A percentile compares a stretch with the other conserved stretches of the same genome.
phyloP scores from a whole-genome alignment of 2,113 vertebrate genomes.

The Pica pica region DNA sequence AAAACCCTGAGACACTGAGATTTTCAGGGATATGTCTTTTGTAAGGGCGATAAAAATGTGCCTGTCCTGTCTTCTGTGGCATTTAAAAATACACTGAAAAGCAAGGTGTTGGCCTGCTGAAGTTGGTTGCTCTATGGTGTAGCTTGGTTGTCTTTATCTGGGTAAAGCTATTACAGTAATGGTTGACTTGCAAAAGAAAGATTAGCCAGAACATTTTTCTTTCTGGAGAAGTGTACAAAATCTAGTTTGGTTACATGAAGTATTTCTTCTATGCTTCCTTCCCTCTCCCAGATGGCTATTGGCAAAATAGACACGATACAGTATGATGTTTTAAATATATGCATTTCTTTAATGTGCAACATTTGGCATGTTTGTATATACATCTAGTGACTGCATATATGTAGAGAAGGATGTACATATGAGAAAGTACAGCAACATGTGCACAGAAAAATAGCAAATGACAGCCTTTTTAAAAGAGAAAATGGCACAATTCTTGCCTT shows the following conservation, averaged over 20 bases:
- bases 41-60: fast-evolving
- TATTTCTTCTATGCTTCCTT: background rate
- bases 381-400: slow-evolving; percentile 7
- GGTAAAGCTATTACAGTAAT: background rate
- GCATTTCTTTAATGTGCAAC: background rate
- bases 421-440: background rate
- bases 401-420: background rate
- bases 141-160: background rate
- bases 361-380: slow-evolving; percentile 29
- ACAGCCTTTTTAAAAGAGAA: background rate
- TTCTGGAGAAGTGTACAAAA: background rate
- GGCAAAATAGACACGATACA: background rate
- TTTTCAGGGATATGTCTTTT: background rate
- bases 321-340: slow-evolving; percentile 15
- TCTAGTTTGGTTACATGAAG: background rate
- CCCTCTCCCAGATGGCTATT: slow-evolving; percentile 18
- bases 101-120: background rate
- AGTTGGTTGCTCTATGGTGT: background rate
- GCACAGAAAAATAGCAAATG: background rate
- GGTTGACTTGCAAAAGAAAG: background rate
- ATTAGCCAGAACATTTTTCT: background rate
- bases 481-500: background rate
- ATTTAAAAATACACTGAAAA: background rate
- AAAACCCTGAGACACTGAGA: background rate
- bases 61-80: background rate